Conservation (phyloP, 2,113 vertebrate genomes). For the Zosterops pallidus region DNA sequence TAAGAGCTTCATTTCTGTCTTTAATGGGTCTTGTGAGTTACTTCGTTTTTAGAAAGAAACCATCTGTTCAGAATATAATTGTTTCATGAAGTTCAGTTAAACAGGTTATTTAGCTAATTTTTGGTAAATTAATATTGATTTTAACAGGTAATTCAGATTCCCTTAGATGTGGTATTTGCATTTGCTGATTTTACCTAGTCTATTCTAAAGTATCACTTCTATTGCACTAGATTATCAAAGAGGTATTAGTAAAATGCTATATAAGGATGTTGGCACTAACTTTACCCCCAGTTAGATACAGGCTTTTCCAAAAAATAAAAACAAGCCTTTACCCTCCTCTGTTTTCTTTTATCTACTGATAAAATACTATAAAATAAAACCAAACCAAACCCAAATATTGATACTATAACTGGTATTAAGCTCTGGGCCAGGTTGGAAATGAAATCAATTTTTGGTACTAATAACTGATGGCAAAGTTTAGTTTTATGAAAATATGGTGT, state of each 20-base stretch:
- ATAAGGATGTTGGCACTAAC: constrained; percentile 65
- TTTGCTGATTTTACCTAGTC: constrained; percentile 63
- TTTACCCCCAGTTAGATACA: constrained; percentile 28
- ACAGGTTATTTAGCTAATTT: constrained; percentile 19
- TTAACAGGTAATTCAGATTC: constrained; percentile 52
- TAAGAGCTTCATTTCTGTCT: constrained; percentile 36
- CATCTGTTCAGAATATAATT: constrained; percentile 49
- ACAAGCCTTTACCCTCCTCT: constrained; percentile 76
- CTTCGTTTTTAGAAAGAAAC: constrained; percentile 30
- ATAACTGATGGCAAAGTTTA: constrained; percentile 74
- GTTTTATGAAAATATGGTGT: constrained; percentile 79
- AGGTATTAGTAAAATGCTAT: constrained; percentile 60
- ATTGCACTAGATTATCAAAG: constrained; percentile 69
- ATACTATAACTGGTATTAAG: constrained; percentile 69
- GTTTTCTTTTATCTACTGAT: constrained; percentile 65
- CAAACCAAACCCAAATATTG: neutral
- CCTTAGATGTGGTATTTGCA: constrained; percentile 54
- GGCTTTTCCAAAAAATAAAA: constrained; percentile 58
- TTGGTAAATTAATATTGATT: constrained; percentile 46
- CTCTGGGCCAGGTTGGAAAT: constrained; percentile 86
- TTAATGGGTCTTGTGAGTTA: constrained; percentile 22
- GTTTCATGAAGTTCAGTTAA: constrained; percentile 40
- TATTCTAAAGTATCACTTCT: constrained; percentile 64
- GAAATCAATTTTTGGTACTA: constrained; percentile 82
- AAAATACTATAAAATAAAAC: neutral